Conservation (phyloP, 2,113 vertebrate species). For the Catharus bicknelli region DNA sequence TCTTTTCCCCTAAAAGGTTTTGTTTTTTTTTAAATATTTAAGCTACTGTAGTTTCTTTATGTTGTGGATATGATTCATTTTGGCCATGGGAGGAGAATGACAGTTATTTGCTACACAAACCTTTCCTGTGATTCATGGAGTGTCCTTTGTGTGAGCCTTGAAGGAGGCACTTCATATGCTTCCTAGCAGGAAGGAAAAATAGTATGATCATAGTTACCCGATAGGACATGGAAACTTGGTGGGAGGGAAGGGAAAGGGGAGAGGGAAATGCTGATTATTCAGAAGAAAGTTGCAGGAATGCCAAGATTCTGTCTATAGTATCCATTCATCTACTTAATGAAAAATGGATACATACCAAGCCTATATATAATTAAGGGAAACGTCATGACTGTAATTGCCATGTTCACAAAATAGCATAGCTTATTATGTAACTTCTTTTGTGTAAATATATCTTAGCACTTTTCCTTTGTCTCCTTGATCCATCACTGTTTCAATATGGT, state of each 20-base stretch:
- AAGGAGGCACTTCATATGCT: slow-evolving; percentile 44
- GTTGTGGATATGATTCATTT: slow-evolving; percentile 50
- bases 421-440: slow-evolving; percentile 18
- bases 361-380: slow-evolving; percentile 34
- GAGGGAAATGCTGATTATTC: slow-evolving; percentile 26
- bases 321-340: slow-evolving; percentile 36
- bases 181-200: slow-evolving; percentile 39
- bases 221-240: slow-evolving; percentile 30
- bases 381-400: not conserved
- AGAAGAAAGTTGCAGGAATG: not conserved
- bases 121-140: slow-evolving; percentile 66
- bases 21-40: not conserved
- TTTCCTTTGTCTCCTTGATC: not conserved
- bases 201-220: not conserved
- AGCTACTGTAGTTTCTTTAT: slow-evolving; percentile 35
- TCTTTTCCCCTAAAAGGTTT: not conserved
- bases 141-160: slow-evolving; percentile 49
- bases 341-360: slow-evolving; percentile 32
- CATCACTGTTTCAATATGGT: not conserved
- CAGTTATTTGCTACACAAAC: slow-evolving; percentile 60
- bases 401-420: slow-evolving; percentile 12
- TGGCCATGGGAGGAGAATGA: slow-evolving; percentile 47
- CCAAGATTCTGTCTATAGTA: slow-evolving; percentile 19
- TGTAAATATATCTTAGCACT: not conserved
- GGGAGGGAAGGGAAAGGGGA: slow-evolving; percentile 17